phyloP scores from a whole-genome alignment of 2,888 invertebrate species.

The Agriopis leucophaearia region DNA sequence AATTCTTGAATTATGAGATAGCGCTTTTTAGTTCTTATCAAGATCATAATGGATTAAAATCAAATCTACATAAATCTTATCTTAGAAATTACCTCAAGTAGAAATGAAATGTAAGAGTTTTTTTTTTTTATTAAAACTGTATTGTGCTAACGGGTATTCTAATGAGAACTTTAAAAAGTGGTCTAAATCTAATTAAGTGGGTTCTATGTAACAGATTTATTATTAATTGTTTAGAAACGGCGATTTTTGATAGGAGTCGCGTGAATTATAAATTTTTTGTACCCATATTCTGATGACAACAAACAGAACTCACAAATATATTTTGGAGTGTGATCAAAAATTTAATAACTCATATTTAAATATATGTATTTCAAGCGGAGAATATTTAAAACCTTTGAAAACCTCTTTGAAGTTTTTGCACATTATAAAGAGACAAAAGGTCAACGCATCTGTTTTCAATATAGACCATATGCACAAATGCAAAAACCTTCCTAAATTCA shows the following conservation, averaged over 20 bases:
- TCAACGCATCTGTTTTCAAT: conserved; percentile 28
- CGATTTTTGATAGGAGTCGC: not conserved
- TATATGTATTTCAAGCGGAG: not conserved
- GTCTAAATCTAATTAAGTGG: not conserved
- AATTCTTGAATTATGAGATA: conserved; percentile 2
- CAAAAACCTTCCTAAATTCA: conserved; percentile 9
- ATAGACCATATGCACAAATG: conserved; percentile 2
- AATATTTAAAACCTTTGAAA: not conserved
- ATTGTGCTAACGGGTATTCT: conserved; percentile 1
- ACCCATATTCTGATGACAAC: too few relatives aligned
- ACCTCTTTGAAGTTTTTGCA: conserved; percentile 12
- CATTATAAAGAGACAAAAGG: conserved; percentile 6
- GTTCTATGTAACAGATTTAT: not conserved
- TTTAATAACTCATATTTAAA: too few relatives aligned
- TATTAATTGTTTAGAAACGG: not conserved
- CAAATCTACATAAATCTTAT: conserved; percentile 24
- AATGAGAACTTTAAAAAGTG: not conserved
- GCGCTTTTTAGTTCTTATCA: conserved; percentile 7
- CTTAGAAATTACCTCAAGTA: conserved; percentile 5
- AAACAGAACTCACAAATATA: too few relatives aligned
- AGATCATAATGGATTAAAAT: conserved; percentile 24
- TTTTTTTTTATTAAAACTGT: conserved; percentile 2
- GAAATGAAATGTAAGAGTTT: conserved; percentile 1
- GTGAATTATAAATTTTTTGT: too few relatives aligned
- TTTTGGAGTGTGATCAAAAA: not conserved